Conservation (phyloP, 2,888 invertebrate genomes). For the Escarpia spicata region DNA sequence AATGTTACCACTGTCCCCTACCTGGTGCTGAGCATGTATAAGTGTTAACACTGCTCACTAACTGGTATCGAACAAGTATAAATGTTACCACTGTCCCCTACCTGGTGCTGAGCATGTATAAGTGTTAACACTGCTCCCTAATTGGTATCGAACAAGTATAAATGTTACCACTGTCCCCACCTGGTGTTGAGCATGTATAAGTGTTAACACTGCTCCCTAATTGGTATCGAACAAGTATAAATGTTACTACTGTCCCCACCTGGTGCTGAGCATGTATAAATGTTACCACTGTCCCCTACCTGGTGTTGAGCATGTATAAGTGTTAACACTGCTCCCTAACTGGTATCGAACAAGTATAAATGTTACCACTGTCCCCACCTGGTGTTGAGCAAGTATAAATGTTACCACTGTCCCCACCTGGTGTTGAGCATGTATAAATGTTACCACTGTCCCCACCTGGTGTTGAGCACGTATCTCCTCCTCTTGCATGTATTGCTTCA, state of each 20-base stretch:
- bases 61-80: neutral
- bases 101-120: neutral
- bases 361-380: neutral
- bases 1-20: neutral
- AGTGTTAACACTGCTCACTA: neutral
- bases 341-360: conserved; percentile 20
- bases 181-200: conserved; percentile 26
- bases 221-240: neutral
- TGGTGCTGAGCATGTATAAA: neutral
- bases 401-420: neutral
- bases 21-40: neutral
- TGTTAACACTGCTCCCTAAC: neutral
- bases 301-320: neutral
- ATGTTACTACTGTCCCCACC: neutral
- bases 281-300: neutral
- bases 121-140: conserved; percentile 29
- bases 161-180: conserved; percentile 56
- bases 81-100: neutral
- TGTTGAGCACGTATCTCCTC: conserved; percentile 76
- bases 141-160: conserved; percentile 71
- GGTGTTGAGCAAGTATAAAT: neutral
- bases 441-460: conserved; percentile 48
- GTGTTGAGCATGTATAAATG: neutral
- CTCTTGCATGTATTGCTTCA: conserved; percentile 70
- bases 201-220: neutral